Evolutionary conservation across 2,797 vertebrate species (phyloP), one percentile per base, ranked within the genome.

Genomic region (Erithacus rubecula): DNA sequence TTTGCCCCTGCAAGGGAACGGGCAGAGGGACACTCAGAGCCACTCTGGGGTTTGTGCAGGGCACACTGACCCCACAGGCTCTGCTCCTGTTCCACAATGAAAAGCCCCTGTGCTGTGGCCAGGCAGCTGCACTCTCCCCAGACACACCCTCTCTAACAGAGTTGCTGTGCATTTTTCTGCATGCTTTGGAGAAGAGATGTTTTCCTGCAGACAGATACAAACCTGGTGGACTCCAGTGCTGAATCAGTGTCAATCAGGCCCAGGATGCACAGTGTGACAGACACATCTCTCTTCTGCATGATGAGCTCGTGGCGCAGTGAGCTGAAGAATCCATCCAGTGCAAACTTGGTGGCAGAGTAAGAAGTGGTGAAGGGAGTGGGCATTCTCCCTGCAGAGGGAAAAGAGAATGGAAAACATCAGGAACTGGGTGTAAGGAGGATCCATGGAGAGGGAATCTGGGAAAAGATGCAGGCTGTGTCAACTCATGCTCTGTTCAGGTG

Each of bases 271-370:
- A 99, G 67, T 3, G 98, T 98, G 85, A 99, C 22, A 11, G 98
- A 98, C 59, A 99, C 95, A 1, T 98, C 98, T 86, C 97, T 98
- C 30, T 91, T 97, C 96, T 98, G 98, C 98, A 99, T 98, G 5
- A 93, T 80, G 83, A 99, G 96, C 81, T 99, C 99, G 11, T 98
- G 98, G 64, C 87, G 90, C 77, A 99, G 94, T 0, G 98, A 94
- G 59, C 97, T 95, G 29, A 99, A 99, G 96, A 99, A 99, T n/a
- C 99, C 98, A 16, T 98, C 98, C 94, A 99, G 79, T 2, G 98
- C 98, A 93, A 98, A 98, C 96, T 99, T 99, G 43, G 98, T 98
- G 58, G 98, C 97, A 6, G 96, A 78, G 64, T 99, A 99, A 1
- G 98, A 98, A 11, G 96, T 96, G 39, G 97, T 96, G 49, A 98